These are phyloP conservation scores for Leptoteleia sp. DNA, from an alignment of 1,140 invertebrate genomes.

Conservation along the genomic window DNA sequence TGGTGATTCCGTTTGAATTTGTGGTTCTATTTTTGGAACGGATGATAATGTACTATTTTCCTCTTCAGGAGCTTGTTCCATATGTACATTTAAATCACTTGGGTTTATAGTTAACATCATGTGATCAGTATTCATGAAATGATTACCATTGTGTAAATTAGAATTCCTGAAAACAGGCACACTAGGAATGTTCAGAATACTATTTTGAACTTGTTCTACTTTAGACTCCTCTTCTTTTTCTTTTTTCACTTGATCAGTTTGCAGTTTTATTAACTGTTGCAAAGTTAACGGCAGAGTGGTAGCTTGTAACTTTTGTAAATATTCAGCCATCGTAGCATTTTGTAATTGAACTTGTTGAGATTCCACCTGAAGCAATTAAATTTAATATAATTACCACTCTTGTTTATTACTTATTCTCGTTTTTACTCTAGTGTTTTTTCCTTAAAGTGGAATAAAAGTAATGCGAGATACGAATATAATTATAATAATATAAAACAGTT, in stretches of 20 bases:
- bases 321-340: slow-evolving; percentile 76
- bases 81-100: slow-evolving; percentile 75
- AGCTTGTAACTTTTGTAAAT: slow-evolving; percentile 79
- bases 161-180: slow-evolving; percentile 75
- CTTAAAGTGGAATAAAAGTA: too few relatives aligned
- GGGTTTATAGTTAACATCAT: slow-evolving; percentile 74
- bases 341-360: slow-evolving; percentile 74
- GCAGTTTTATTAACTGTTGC: slow-evolving; percentile 78
- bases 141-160: slow-evolving; percentile 73
- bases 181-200: slow-evolving; percentile 79
- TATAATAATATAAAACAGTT: too few relatives aligned
- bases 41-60: slow-evolving; percentile 56
- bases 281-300: slow-evolving; percentile 76
- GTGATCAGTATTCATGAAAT: slow-evolving; percentile 72
- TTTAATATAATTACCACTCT: too few relatives aligned
- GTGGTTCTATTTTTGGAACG: slow-evolving; percentile 72
- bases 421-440: too few relatives aligned
- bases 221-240: slow-evolving; percentile 74
- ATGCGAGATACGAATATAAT: too few relatives aligned
- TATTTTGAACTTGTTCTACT: slow-evolving; percentile 75
- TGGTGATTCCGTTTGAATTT: slow-evolving; percentile 74
- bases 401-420: too few relatives aligned
- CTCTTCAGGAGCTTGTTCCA: slow-evolving; percentile 71
- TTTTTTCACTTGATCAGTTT: slow-evolving; percentile 75
- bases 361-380: slow-evolving; percentile 27